Evolutionary conservation across 64 coral and sea anemone species (phyloP).

Genomic region (Exaiptasia diaphana): DNA sequence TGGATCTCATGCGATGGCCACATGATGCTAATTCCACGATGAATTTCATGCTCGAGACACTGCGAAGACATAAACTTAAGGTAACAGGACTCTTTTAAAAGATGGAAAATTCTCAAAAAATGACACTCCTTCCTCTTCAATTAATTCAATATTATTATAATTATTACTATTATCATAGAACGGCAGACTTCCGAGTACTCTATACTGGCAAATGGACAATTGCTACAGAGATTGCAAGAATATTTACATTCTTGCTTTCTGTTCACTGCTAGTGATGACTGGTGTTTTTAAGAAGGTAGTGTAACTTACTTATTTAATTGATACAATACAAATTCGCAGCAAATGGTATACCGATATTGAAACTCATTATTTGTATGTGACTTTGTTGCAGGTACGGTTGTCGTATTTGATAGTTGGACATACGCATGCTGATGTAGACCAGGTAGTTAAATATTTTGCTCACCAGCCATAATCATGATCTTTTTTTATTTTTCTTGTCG

Average conservation of each 20-base stretch:
- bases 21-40: slow-evolving; percentile 36
- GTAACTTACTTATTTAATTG: neutral
- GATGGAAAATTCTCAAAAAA: too few species aligned
- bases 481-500: too few species aligned
- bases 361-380: neutral
- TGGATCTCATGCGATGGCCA: slow-evolving; percentile 44
- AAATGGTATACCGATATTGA: neutral
- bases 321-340: neutral
- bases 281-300: slow-evolving; percentile 43
- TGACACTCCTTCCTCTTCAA: too few species aligned
- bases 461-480: too few species aligned
- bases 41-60: neutral
- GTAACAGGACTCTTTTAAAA: neutral
- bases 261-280: slow-evolving; percentile 6
- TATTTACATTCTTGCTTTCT: slow-evolving; percentile 48
- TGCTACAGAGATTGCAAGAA: slow-evolving; percentile 56
- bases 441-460: slow-evolving; percentile 6
- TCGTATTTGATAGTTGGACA: slow-evolving; percentile 43
- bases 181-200: slow-evolving; percentile 11
- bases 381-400: neutral
- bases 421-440: slow-evolving; percentile 34
- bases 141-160: too few species aligned
- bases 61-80: neutral
- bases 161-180: neutral
- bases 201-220: slow-evolving; percentile 52